Conservation (phyloP, 1,140 invertebrate genomes). For the Leptinotarsa texana region DNA sequence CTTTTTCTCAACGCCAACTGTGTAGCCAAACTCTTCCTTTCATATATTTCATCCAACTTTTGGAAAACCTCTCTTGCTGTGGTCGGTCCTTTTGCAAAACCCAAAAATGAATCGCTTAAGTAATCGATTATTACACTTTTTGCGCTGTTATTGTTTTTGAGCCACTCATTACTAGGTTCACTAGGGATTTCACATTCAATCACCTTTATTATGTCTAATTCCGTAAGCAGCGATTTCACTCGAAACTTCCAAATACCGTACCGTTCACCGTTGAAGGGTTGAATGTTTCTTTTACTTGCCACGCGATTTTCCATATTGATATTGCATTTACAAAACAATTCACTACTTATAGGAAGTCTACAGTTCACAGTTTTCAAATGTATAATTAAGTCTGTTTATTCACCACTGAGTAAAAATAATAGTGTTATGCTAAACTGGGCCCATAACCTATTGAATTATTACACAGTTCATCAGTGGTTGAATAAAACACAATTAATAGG, state of each 20-base stretch:
- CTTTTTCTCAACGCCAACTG: conserved; percentile 45
- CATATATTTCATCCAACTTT: conserved; percentile 53
- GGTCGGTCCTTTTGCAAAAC: conserved; percentile 46
- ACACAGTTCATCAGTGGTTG: too few species aligned
- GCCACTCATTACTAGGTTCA: conserved; percentile 24
- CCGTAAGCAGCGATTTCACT: conserved; percentile 14
- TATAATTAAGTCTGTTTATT: too few species aligned
- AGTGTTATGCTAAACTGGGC: too few species aligned
- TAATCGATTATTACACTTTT: conserved; percentile 52
- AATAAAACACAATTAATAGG: too few species aligned
- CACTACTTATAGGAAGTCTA: too few species aligned
- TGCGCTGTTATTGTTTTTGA: conserved; percentile 45
- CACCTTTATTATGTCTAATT: conserved; percentile 20
- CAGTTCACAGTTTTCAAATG: too few species aligned
- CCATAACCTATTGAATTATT: too few species aligned
- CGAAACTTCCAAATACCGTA: conserved; percentile 30
- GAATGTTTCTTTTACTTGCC: too few species aligned
- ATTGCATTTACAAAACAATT: too few species aligned
- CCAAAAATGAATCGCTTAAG: conserved; percentile 48
- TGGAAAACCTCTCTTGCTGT: conserved; percentile 50
- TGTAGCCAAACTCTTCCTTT: conserved; percentile 49
- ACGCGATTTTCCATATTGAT: too few species aligned
- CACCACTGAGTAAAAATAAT: too few species aligned
- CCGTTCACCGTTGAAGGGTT: conserved; percentile 23
- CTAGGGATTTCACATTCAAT: conserved; percentile 6